These are phyloP conservation scores for Drosophila paracracens DNA, from an alignment of 2,888 invertebrate species.

Conservation along the genomic window DNA sequence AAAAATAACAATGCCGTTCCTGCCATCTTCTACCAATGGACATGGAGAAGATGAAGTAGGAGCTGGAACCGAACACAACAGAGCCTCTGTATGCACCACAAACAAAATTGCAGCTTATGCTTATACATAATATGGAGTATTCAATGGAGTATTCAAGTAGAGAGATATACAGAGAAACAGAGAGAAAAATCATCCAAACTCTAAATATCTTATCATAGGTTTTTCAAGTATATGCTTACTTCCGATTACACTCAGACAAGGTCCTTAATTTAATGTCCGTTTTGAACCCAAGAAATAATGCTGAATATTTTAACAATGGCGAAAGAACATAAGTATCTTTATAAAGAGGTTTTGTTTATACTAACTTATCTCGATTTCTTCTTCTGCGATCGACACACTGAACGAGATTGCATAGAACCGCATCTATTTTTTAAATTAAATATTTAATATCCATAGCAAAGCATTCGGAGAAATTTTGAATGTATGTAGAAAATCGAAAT, in stretches of 20 bases:
- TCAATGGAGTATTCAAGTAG: background rate
- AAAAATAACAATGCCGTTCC: constrained; percentile 48
- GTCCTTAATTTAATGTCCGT: background rate
- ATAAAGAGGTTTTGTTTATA: background rate
- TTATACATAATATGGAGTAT: background rate
- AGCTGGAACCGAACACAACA: background rate
- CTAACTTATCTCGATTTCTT: background rate
- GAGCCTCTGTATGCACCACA: constrained; percentile 2
- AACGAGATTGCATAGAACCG: background rate
- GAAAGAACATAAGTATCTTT: background rate
- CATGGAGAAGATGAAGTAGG: background rate
- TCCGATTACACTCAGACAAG: background rate
- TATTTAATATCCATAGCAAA: background rate
- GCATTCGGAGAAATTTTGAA: background rate
- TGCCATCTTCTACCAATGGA: background rate
- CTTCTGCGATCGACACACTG: background rate
- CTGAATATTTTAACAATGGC: background rate
- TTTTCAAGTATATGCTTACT: background rate
- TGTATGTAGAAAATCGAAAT: background rate
- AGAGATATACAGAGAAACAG: background rate
- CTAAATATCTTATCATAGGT: background rate
- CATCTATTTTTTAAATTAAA: background rate
- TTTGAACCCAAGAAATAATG: background rate
- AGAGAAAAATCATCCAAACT: background rate
- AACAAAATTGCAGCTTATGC: constrained; percentile 34